Conservation (phyloP, 2,888 invertebrate species). For the Caenorhabditis macrosperma region DNA sequence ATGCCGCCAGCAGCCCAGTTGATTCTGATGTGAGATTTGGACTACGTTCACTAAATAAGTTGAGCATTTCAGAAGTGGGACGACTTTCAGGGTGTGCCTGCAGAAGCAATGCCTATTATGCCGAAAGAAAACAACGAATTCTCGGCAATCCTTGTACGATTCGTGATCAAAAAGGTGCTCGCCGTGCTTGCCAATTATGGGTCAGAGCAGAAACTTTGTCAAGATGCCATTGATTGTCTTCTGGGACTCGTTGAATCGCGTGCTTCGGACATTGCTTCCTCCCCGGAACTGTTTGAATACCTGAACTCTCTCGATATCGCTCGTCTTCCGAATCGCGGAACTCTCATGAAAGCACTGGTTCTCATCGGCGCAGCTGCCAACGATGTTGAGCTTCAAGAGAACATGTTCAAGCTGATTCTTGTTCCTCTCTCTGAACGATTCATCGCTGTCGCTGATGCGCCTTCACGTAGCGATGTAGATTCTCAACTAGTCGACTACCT, state of each 20-base stretch:
- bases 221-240: conserved; percentile 82
- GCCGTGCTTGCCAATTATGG: conserved; percentile 82
- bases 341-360: conserved; percentile 87
- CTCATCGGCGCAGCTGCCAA: conserved; percentile 80
- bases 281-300: conserved; percentile 60
- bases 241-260: conserved; percentile 82
- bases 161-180: conserved; percentile 85
- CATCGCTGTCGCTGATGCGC: conserved; percentile 13
- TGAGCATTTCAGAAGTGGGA: conserved; percentile 51
- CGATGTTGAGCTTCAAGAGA: conserved; percentile 64
- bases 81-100: conserved; percentile 42
- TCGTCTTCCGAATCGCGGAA: conserved; percentile 82
- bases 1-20: conserved; percentile 56
- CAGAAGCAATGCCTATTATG: conserved; percentile 57
- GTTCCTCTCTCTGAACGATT: conserved; percentile 68
- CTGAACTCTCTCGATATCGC: conserved; percentile 57
- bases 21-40: conserved; percentile 52
- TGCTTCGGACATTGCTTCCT: conserved; percentile 61
- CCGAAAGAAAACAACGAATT: conserved; percentile 53
- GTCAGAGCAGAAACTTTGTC: conserved; percentile 67
- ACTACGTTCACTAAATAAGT: background rate
- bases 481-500: conserved; percentile 86
- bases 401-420: conserved; percentile 73
- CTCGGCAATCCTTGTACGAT: conserved; percentile 77
- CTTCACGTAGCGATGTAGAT: conserved; percentile 51